phyloP scores from a whole-genome alignment of 2,113 vertebrate genomes.

The Seriola dumerili region DNA sequence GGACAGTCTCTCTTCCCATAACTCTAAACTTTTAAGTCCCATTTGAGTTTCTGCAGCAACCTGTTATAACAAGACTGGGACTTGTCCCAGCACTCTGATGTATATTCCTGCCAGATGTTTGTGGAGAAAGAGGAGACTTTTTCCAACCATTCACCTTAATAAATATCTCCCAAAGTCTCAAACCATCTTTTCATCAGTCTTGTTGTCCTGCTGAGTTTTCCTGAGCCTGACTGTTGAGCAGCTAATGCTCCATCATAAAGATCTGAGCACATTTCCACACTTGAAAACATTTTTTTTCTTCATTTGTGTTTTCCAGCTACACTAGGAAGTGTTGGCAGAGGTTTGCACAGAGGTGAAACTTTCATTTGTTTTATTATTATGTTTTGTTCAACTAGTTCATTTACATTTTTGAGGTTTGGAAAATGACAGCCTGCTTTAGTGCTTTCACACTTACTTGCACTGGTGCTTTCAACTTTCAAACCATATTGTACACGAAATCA shows the following conservation, averaged over 20 bases:
- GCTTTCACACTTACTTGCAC: conserved; percentile 35
- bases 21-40: conserved; percentile 53
- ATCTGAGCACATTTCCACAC: conserved; percentile 25
- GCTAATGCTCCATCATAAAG: conserved; percentile 12
- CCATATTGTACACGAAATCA: background rate
- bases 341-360: conserved; percentile 15
- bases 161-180: conserved; percentile 68
- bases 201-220: conserved; percentile 29
- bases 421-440: conserved; percentile 15
- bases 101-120: conserved; percentile 78
- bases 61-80: conserved; percentile 66
- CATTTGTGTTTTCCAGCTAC: conserved; percentile 17
- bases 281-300: conserved; percentile 18
- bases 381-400: conserved; percentile 41
- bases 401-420: conserved; percentile 26
- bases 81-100: conserved; percentile 52
- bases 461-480: conserved; percentile 25
- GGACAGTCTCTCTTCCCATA: conserved; percentile 28
- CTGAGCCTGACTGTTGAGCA: conserved; percentile 4
- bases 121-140: conserved; percentile 38
- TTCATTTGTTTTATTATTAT: conserved; percentile 44
- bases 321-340: background rate
- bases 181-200: conserved; percentile 57
- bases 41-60: conserved; percentile 61
- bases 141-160: conserved; percentile 66